Evolutionary conservation across 2,888 invertebrate genomes (phyloP).

Genomic region (Cheilosia soror): DNA sequence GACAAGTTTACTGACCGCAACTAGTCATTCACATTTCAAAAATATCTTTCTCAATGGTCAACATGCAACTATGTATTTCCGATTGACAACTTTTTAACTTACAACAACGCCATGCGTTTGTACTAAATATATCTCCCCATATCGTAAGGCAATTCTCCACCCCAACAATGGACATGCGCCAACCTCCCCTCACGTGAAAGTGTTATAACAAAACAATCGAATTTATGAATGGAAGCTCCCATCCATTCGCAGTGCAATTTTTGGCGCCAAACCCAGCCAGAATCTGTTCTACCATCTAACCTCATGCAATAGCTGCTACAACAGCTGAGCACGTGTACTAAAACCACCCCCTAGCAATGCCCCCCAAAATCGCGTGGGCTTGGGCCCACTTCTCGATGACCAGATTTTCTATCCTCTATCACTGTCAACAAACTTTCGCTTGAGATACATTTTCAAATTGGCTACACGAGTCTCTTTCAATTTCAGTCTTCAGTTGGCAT

Average conservation of each 20-base stretch:
- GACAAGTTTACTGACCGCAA: constrained; percentile 72
- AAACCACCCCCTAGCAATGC: constrained; percentile 39
- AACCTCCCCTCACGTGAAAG: constrained; percentile 50
- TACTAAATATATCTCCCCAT: constrained; percentile 56
- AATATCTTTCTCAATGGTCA: constrained; percentile 49
- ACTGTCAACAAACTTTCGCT: constrained; percentile 74
- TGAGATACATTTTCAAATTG: constrained; percentile 74
- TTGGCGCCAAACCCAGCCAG: constrained; percentile 61
- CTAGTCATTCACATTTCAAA: constrained; percentile 50
- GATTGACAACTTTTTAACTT: constrained; percentile 26
- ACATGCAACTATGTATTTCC: neutral
- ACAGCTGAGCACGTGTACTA: constrained; percentile 70
- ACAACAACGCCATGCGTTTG: constrained; percentile 10
- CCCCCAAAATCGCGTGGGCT: constrained; percentile 44
- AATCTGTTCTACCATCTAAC: constrained; percentile 51
- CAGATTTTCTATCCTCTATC: constrained; percentile 71
- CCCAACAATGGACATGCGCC: constrained; percentile 57
- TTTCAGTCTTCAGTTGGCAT: constrained; percentile 74
- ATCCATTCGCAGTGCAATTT: constrained; percentile 7
- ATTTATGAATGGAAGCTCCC: constrained; percentile 66
- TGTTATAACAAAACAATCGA: constrained; percentile 63
- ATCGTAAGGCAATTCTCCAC: constrained; percentile 60
- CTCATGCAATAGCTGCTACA: neutral
- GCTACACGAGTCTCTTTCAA: constrained; percentile 64
- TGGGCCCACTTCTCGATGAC: constrained; percentile 49